Percentiles rank a stretch among this genome's conserved stretches.
Evolutionary conservation across 2,797 vertebrate genomes (phyloP).

Genomic region (Oryzias sinensis): DNA sequence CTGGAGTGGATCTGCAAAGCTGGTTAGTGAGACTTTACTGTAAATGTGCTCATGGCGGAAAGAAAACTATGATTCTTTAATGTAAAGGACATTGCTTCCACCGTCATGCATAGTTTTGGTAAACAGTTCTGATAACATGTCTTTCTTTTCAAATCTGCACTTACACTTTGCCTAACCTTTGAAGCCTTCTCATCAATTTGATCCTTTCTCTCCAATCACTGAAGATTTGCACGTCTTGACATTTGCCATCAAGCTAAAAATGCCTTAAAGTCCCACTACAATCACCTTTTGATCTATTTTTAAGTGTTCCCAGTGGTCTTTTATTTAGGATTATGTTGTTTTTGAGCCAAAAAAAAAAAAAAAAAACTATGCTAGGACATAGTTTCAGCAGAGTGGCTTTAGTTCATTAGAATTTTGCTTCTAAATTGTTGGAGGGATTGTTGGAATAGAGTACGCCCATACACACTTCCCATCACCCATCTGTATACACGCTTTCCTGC

Average conservation of each 20-base stretch:
- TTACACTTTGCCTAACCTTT: neutral
- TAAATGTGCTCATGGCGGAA: neutral
- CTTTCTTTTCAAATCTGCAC: neutral
- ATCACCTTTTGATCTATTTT: neutral
- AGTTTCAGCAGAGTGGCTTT: too few relatives aligned
- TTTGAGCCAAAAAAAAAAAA: too few relatives aligned
- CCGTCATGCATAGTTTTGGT: neutral
- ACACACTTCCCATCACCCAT: too few relatives aligned
- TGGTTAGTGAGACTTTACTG: slow-evolving; percentile 64
- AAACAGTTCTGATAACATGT: neutral
- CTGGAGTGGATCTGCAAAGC: slow-evolving; percentile 98
- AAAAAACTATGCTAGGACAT: too few relatives aligned
- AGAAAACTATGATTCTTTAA: too few relatives aligned
- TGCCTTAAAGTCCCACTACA: neutral
- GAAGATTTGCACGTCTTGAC: neutral
- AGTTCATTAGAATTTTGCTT: too few relatives aligned
- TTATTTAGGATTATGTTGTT: neutral
- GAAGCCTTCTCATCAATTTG: neutral
- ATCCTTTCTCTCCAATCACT: too few relatives aligned
- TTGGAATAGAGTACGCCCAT: too few relatives aligned
- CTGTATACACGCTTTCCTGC: too few relatives aligned
- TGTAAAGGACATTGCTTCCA: neutral
- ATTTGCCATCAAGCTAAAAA: too few relatives aligned
- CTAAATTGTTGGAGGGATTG: too few relatives aligned
- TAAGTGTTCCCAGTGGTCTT: neutral